phyloP scores from a whole-genome alignment of 2,797 vertebrate species.

The Scomberomorus guttatus region DNA sequence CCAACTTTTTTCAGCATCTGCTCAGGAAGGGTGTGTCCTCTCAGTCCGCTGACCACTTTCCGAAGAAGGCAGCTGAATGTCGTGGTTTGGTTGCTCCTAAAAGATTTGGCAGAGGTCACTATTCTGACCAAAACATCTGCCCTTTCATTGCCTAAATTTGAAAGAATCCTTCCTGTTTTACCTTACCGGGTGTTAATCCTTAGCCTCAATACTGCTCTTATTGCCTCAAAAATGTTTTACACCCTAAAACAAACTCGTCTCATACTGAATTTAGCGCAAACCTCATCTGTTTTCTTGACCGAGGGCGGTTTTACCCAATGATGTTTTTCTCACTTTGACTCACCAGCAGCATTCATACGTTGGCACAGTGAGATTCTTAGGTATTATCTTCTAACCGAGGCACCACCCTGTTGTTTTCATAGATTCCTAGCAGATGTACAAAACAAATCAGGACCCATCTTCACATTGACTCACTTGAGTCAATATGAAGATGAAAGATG shows the following conservation, averaged over 20 bases:
- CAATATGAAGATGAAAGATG: no score
- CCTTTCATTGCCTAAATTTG: conserved; percentile 34
- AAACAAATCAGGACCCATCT: conserved; percentile 21
- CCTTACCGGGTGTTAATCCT: conserved; percentile 1
- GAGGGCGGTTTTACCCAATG: not conserved
- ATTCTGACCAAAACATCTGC: conserved; percentile 51
- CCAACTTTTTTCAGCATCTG: conserved; percentile 58
- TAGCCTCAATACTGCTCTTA: not conserved
- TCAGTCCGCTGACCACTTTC: conserved; percentile 71
- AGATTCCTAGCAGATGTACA: not conserved
- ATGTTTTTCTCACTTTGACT: conserved; percentile 18
- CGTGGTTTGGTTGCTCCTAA: conserved; percentile 66
- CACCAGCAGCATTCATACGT: not conserved
- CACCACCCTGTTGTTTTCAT: conserved; percentile 11
- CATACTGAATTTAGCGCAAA: not conserved
- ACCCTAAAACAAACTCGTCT: not conserved
- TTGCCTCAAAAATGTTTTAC: not conserved
- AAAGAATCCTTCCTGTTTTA: conserved; percentile 28
- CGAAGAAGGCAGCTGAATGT: conserved; percentile 67
- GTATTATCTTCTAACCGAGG: not conserved
- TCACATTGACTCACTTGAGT: conserved; percentile 16
- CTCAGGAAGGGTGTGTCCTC: conserved; percentile 79
- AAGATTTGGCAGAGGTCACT: conserved; percentile 59
- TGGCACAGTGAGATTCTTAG: conserved; percentile 11
- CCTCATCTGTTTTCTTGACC: not conserved